Evolutionary conservation across 2,797 vertebrate genomes (phyloP).

Genomic region (Bradypodion ventrale): DNA sequence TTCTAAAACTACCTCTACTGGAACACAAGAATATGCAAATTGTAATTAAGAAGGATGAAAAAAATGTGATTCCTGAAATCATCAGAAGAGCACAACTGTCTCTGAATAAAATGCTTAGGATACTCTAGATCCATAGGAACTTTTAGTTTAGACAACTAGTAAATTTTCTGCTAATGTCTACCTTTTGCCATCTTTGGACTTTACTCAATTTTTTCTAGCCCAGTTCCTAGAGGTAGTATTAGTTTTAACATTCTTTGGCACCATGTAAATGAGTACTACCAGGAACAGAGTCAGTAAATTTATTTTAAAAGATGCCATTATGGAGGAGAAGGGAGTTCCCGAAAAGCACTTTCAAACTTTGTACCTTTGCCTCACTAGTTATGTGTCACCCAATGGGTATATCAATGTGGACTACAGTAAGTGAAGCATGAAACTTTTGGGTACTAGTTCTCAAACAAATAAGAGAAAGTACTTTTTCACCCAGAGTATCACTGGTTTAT

Average conservation of each 20-base stretch:
- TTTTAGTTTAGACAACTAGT: background rate
- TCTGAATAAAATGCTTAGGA: background rate
- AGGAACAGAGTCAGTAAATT: constrained; percentile 61
- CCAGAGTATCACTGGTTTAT: too few species aligned
- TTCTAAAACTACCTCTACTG: too few species aligned
- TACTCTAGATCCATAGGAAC: background rate
- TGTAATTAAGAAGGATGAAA: background rate
- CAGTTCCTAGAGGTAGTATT: constrained; percentile 40
- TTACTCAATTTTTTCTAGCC: constrained; percentile 34
- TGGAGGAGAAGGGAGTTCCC: constrained; percentile 10
- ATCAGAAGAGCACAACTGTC: background rate
- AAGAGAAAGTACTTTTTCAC: too few species aligned
- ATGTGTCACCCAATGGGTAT: constrained; percentile 4
- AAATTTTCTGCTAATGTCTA: background rate
- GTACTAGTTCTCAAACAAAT: too few species aligned
- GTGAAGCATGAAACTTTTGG: too few species aligned
- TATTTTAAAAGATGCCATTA: constrained; percentile 29
- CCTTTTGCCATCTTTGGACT: background rate
- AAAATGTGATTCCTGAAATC: too few species aligned
- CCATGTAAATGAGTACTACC: constrained; percentile 45
- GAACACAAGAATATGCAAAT: background rate
- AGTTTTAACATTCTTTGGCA: constrained; percentile 29
- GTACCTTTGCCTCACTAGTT: background rate
- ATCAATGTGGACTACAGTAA: background rate
- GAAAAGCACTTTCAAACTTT: constrained; percentile 11